phyloP scores from a whole-genome alignment of 2,113 vertebrate genomes.

The Cyphomyrus plagiostoma region DNA sequence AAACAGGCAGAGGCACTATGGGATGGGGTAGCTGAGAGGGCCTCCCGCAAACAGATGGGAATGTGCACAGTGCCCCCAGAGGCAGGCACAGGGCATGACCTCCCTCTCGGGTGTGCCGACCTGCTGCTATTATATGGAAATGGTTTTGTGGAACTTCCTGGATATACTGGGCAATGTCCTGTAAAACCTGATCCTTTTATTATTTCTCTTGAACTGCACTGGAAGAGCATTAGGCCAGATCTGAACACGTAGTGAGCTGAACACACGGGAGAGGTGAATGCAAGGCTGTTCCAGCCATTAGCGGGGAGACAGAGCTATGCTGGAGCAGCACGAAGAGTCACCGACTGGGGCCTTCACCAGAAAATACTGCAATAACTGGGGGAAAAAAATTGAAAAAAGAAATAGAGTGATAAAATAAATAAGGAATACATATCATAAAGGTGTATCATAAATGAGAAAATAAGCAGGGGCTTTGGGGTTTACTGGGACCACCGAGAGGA shows the following conservation, averaged over 20 bases:
- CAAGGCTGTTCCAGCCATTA: not conserved
- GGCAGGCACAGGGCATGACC: not conserved
- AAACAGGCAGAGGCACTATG: not conserved
- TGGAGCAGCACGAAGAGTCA: not conserved
- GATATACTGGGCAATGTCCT: not conserved
- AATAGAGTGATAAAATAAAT: not conserved
- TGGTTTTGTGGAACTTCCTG: not conserved
- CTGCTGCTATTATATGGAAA: not conserved
- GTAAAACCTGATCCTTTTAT: not conserved
- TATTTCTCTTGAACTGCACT: not conserved
- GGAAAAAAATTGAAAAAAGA: not conserved
- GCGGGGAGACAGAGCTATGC: not conserved
- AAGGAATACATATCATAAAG: not conserved
- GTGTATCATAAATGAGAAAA: not conserved
- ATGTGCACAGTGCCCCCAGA: not conserved
- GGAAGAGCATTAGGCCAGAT: not conserved
- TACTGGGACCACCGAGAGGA: not conserved
- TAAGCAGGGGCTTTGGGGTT: not conserved
- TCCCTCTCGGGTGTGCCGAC: not conserved
- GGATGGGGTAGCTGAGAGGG: not conserved
- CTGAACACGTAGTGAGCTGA: not conserved
- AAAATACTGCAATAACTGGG: not conserved
- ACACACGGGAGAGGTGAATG: not conserved
- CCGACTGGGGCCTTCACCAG: not conserved
- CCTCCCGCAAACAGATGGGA: not conserved